These are phyloP conservation scores for Drosophila leonis DNA, from an alignment of 2,888 invertebrate species.

Conservation along the genomic window DNA sequence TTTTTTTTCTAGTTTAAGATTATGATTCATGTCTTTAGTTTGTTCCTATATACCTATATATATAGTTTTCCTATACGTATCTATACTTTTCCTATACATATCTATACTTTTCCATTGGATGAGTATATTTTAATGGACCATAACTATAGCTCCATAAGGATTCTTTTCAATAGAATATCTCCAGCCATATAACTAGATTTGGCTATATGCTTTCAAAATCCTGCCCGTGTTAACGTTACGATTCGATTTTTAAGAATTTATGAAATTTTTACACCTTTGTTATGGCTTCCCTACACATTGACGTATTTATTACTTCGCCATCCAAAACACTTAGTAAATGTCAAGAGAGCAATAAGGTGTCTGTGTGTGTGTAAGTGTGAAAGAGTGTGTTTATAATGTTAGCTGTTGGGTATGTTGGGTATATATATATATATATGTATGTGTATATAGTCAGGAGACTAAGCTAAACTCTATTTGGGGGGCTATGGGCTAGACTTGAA, in stretches of 20 bases:
- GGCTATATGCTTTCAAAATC: neutral
- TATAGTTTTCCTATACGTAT: no score
- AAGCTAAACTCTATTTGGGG: conserved; percentile 23
- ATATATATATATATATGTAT: neutral
- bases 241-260: neutral
- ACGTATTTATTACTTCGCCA: conserved; percentile 38
- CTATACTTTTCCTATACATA: no score
- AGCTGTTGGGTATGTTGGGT: neutral
- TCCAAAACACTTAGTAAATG: conserved; percentile 38
- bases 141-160: no score
- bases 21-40: no score
- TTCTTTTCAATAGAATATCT: no score
- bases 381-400: conserved; percentile 34
- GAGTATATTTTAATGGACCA: no score
- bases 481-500: conserved; percentile 26
- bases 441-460: neutral
- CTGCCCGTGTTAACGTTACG: no score
- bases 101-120: no score
- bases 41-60: no score
- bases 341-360: conserved; percentile 1
- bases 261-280: neutral
- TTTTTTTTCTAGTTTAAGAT: no score
- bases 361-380: conserved; percentile 10
- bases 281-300: neutral
- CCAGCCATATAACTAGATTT: neutral